Evolutionary conservation across 2,113 vertebrate species (phyloP), one percentile per base, ranked within the genome.

Genomic region (Hyperoodon ampullatus): DNA sequence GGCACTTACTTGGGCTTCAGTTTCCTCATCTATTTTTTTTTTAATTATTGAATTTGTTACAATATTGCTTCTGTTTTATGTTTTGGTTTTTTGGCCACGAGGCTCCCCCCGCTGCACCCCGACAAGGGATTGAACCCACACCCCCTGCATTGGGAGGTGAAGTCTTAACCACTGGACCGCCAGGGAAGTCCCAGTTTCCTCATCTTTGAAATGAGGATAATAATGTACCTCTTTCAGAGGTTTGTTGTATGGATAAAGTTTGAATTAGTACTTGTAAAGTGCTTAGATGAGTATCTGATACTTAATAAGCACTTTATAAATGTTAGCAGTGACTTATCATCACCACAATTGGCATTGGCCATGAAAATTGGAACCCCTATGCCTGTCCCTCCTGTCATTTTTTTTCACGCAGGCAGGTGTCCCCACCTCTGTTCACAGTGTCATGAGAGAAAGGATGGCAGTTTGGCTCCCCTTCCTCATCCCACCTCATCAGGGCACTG

Each of bases 61-160:
- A 53, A 53, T 53, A 18, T 53, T 53, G 15, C 53, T 53, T 53
- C 53, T 53, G 53, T 18, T 53, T 53, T 53, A 18, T 53, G 50
- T 5, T 53, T 53, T 53, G 50, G 50, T 10, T 53, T 53, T 16
- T 53, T 53, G 50, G 50, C 50, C 15, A 16, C 15, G 50, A 53
- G 5, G 14, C 4, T 1, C 5, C 50, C 50, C 14, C 4, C 4
- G 4, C 0, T 14, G 1, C 50, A 1, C 15, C 5, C 5, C 50
- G 15, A 53, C 50, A 5, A 53, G 50, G 50, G 50, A 53, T 53
- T 53, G 5, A 53, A 53, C 50, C 50, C 0, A 0, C 5, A 53
- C 50, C 50, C 15, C 50, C 14, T 50, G 50, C 50, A 50, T 50
- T 50, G 50, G 50, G 16, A 53, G 50, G 5, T 16, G 5, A 53